Percentiles rank a stretch among this genome's conserved stretches.
Conservation (phyloP, 2,797 vertebrate species). For the Crossoptilon crossoptilon region DNA sequence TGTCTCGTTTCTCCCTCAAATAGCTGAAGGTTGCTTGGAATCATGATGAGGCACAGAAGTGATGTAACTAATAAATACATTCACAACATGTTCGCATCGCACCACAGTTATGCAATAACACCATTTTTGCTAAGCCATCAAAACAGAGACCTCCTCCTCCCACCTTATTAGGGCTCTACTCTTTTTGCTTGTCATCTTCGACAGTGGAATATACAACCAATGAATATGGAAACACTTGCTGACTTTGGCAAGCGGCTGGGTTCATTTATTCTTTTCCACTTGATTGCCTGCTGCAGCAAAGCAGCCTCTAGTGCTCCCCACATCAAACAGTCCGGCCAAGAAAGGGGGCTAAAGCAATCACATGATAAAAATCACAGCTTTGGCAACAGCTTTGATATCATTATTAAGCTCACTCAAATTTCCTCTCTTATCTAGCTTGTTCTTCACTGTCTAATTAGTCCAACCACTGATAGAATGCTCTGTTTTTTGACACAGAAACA, state of each 20-base stretch:
- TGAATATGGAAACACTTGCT: constrained; percentile 11
- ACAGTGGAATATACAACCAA: constrained; percentile 11
- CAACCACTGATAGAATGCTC: not conserved
- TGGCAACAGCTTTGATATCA: constrained; percentile 58
- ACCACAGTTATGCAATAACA: not conserved
- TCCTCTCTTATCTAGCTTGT: constrained; percentile 55
- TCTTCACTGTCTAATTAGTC: constrained; percentile 65
- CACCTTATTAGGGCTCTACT: not conserved
- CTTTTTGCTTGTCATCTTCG: not conserved
- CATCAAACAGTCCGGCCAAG: not conserved
- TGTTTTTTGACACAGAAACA: constrained; percentile 42
- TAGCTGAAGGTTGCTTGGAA: not conserved
- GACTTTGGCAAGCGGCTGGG: constrained; percentile 10
- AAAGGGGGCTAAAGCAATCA: not conserved
- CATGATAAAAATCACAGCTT: constrained; percentile 19
- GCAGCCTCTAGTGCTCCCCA: not conserved
- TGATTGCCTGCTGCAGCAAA: constrained; percentile 26
- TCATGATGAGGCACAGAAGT: not conserved
- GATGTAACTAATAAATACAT: constrained; percentile 41
- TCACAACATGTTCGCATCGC: not conserved
- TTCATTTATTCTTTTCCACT: constrained; percentile 8
- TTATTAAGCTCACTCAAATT: constrained; percentile 58
- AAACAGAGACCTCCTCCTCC: not conserved
- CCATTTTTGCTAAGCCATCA: not conserved
- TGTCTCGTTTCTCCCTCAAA: constrained; percentile 14